Percentiles rank a stretch among this genome's conserved stretches.
These are phyloP conservation scores for Cirrhinus molitorella DNA, from an alignment of 2,797 vertebrate genomes.

Conservation along the genomic window DNA sequence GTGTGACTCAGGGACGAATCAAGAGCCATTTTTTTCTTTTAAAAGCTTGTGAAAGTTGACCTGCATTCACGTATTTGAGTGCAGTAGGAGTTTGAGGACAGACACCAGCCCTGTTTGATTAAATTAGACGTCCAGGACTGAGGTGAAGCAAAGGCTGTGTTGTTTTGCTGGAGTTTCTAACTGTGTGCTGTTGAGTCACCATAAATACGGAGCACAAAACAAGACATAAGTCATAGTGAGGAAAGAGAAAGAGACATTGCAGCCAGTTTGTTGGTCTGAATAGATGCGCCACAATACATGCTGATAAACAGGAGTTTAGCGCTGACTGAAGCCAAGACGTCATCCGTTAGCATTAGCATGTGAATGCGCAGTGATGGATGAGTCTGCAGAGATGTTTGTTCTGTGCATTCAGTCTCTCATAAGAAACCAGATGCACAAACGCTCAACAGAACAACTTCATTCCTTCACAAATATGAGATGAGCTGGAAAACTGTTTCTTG, in stretches of 20 bases:
- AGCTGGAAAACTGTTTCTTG: background rate
- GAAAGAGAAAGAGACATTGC: background rate
- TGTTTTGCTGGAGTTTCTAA: background rate
- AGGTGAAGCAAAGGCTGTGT: background rate
- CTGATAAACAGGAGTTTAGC: constrained; percentile 54
- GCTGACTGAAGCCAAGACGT: constrained; percentile 40
- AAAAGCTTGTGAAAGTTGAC: background rate
- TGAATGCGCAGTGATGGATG: constrained; percentile 63
- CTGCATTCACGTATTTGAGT: background rate
- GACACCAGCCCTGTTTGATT: background rate
- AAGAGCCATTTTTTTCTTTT: background rate
- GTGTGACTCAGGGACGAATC: background rate
- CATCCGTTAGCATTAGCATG: constrained; percentile 63
- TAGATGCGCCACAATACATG: constrained; percentile 36
- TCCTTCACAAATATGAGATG: background rate
- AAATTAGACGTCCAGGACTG: background rate
- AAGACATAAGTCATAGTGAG: background rate
- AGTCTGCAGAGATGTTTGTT: constrained; percentile 39
- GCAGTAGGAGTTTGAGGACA: background rate
- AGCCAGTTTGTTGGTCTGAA: constrained; percentile 1
- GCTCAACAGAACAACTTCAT: too few species aligned
- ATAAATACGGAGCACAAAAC: constrained; percentile 2
- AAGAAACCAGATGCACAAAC: background rate
- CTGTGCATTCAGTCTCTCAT: background rate
- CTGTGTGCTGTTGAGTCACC: background rate